A percentile compares a stretch with the other conserved stretches of the same genome.
These are phyloP conservation scores for Epistrophella euchroma DNA, from an alignment of 2,888 invertebrate species.

Conservation along the genomic window DNA sequence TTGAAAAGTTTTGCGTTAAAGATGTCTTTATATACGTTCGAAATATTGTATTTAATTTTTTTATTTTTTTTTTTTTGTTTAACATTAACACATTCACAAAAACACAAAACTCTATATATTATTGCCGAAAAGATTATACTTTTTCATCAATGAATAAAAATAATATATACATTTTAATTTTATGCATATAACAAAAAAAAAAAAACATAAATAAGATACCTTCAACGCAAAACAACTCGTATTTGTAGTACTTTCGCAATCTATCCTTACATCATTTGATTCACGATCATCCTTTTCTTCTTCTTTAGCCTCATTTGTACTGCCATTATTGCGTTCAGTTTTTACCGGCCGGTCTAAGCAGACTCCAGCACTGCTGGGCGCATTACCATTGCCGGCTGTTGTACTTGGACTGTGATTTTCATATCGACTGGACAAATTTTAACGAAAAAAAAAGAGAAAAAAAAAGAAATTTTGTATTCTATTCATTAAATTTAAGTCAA, in stretches of 20 bases:
- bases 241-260: slow-evolving; percentile 76
- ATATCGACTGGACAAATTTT: slow-evolving; percentile 80
- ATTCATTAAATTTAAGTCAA: not conserved
- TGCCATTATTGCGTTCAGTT: slow-evolving; percentile 83
- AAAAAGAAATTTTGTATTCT: slow-evolving; percentile 10
- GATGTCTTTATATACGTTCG: slow-evolving; percentile 34
- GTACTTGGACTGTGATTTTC: slow-evolving; percentile 84
- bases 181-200: slow-evolving; percentile 24
- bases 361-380: slow-evolving; percentile 77
- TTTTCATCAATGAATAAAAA: not conserved
- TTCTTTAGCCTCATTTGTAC: slow-evolving; percentile 83
- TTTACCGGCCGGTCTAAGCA: slow-evolving; percentile 81
- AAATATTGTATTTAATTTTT: not conserved
- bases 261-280: slow-evolving; percentile 82
- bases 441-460: not conserved
- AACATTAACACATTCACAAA: slow-evolving; percentile 40
- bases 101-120: slow-evolving; percentile 52
- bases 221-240: slow-evolving; percentile 77
- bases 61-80: not conserved
- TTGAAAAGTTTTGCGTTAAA: slow-evolving; percentile 77
- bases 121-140: slow-evolving; percentile 18
- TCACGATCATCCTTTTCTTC: slow-evolving; percentile 83
- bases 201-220: slow-evolving; percentile 73
- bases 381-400: slow-evolving; percentile 81
- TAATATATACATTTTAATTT: slow-evolving; percentile 2